Evolutionary conservation across 2,113 vertebrate genomes (phyloP).

Genomic region (Rhegmatorhina hoffmannsi): DNA sequence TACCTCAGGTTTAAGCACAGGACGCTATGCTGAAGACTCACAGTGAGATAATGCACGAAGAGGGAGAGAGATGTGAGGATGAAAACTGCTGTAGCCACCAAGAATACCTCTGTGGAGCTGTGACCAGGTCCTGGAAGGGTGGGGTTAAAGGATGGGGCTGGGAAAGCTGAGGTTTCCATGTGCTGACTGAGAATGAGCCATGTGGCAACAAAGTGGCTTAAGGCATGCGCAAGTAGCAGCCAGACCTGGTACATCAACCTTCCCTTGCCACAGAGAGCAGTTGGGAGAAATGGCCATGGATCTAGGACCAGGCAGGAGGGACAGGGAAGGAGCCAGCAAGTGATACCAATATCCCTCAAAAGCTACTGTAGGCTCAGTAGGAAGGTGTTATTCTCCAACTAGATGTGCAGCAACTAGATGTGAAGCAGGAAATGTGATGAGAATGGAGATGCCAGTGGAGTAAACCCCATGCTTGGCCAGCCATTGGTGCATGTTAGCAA

Average conservation of each 20-base stretch:
- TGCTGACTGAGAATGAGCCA: neutral
- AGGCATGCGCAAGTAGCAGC: neutral
- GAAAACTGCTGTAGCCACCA: neutral
- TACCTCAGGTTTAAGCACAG: neutral
- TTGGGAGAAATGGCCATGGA: neutral
- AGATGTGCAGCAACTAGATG: neutral
- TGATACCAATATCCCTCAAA: neutral
- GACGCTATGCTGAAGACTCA: neutral
- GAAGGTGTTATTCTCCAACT: neutral
- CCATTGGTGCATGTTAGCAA: fast-evolving
- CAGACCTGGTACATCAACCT: neutral
- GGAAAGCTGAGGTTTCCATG: neutral
- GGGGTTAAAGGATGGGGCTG: neutral
- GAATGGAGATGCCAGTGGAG: neutral
- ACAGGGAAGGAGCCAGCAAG: neutral
- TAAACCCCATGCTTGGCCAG: fast-evolving
- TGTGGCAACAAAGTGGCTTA: fast-evolving
- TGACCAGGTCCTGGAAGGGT: neutral
- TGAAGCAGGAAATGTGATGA: neutral
- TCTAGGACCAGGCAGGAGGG: neutral
- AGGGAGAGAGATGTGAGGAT: neutral
- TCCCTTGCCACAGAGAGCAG: fast-evolving
- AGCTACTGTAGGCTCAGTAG: neutral
- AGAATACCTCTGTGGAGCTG: neutral
- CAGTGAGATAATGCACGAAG: too few relatives aligned